phyloP scores from a whole-genome alignment of 2,888 invertebrate species.

The Rhagium mordax region DNA sequence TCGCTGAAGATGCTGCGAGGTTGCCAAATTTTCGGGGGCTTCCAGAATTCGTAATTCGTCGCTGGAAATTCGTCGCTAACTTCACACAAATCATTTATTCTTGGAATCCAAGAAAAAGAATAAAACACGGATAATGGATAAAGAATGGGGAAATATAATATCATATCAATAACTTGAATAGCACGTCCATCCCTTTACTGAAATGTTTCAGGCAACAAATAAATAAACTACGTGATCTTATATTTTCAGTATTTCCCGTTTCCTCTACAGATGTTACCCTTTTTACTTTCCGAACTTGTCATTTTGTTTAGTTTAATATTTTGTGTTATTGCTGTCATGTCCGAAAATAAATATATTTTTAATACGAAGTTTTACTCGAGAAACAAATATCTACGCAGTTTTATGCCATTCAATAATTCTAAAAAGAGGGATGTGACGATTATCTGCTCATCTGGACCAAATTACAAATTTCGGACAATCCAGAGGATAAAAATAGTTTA shows the following conservation, averaged over 20 bases:
- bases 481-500: too few species aligned
- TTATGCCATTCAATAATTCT: background rate
- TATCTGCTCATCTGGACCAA: too few species aligned
- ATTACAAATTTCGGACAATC: too few species aligned
- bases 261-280: slow-evolving; percentile 32
- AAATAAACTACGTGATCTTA: slow-evolving; percentile 43
- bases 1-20: too few species aligned
- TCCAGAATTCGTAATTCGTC: too few species aligned
- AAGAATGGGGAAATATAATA: slow-evolving; percentile 19
- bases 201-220: slow-evolving; percentile 30
- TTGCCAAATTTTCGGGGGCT: too few species aligned
- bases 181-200: slow-evolving; percentile 35
- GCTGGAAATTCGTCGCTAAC: too few species aligned
- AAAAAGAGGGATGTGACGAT: too few species aligned
- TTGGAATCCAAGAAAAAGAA: background rate
- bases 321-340: slow-evolving; percentile 11
- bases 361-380: background rate
- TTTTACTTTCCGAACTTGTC: slow-evolving; percentile 29
- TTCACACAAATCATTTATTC: too few species aligned
- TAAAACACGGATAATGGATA: slow-evolving; percentile 20
- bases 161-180: slow-evolving; percentile 29
- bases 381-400: background rate
- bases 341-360: background rate
- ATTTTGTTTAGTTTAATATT: slow-evolving; percentile 26
- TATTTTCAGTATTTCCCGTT: slow-evolving; percentile 29